Conservation (phyloP, 2,888 invertebrate genomes). For the Elegia similella region DNA sequence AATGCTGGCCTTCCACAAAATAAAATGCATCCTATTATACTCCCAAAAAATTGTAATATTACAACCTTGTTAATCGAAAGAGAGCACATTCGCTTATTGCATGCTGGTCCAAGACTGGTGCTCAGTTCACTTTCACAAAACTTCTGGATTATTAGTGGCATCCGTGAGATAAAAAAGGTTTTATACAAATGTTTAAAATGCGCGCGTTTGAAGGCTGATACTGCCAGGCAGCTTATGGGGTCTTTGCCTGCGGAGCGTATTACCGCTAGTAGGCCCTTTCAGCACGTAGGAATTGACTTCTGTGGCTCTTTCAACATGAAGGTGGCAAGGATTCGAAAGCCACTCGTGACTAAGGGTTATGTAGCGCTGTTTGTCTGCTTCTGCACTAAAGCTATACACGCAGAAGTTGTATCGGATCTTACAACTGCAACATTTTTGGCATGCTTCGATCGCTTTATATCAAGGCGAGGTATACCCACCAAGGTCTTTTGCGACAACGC, state of each 20-base stretch:
- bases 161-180: slow-evolving; percentile 11
- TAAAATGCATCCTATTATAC: slow-evolving; percentile 10
- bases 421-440: slow-evolving; percentile 22
- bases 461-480: slow-evolving; percentile 18
- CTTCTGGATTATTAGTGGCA: slow-evolving; percentile 12
- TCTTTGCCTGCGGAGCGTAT: slow-evolving; percentile 2
- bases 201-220: slow-evolving; percentile 15
- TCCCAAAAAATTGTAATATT: not conserved
- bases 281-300: not conserved
- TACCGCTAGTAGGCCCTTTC: not conserved
- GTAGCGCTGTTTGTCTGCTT: slow-evolving; percentile 10
- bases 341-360: slow-evolving; percentile 23
- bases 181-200: slow-evolving; percentile 17
- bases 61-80: not conserved
- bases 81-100: slow-evolving; percentile 1
- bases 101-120: slow-evolving; percentile 14
- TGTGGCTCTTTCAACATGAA: not conserved
- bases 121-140: slow-evolving; percentile 15
- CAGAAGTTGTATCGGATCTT: slow-evolving; percentile 22
- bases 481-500: not conserved
- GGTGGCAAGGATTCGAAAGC: slow-evolving; percentile 1
- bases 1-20: not conserved
- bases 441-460: slow-evolving; percentile 21
- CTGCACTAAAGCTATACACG: slow-evolving; percentile 23
- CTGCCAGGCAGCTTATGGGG: slow-evolving; percentile 19